These are phyloP conservation scores for Brachionus asplanchnoidis DNA, from an alignment of 1,140 invertebrate genomes.

Conservation along the genomic window DNA sequence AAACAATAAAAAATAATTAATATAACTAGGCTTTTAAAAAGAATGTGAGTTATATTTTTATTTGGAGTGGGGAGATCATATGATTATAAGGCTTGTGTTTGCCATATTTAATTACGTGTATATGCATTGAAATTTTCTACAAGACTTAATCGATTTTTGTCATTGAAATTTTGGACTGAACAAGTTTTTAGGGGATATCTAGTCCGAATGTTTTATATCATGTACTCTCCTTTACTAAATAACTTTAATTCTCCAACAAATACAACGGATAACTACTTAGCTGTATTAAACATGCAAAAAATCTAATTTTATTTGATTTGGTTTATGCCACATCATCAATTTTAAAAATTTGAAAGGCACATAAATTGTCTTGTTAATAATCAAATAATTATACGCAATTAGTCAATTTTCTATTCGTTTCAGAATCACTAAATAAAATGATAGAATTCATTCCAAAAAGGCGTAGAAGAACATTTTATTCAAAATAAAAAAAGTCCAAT, in stretches of 20 bases:
- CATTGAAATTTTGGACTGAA: not conserved
- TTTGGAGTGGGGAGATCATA: not conserved
- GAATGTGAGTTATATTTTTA: not conserved
- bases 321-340: not conserved
- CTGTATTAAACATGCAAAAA: not conserved
- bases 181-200: not conserved
- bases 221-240: not conserved
- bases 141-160: not conserved
- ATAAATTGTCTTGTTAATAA: too few relatives aligned
- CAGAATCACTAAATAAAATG: too few relatives aligned
- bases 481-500: too few relatives aligned
- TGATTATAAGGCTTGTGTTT: conserved; percentile 15
- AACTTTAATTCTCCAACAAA: not conserved
- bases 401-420: too few relatives aligned
- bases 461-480: too few relatives aligned
- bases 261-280: not conserved
- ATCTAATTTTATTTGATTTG: not conserved
- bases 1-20: not conserved
- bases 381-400: too few relatives aligned
- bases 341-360: not conserved
- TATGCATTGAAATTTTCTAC: not conserved
- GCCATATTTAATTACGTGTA: not conserved
- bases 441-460: too few relatives aligned
- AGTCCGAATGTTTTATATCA: not conserved
- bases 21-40: not conserved